Evolutionary conservation across 2,113 vertebrate genomes (phyloP), one percentile per base, ranked within the genome.

Genomic region (Mesoclemmys tuberculata): DNA sequence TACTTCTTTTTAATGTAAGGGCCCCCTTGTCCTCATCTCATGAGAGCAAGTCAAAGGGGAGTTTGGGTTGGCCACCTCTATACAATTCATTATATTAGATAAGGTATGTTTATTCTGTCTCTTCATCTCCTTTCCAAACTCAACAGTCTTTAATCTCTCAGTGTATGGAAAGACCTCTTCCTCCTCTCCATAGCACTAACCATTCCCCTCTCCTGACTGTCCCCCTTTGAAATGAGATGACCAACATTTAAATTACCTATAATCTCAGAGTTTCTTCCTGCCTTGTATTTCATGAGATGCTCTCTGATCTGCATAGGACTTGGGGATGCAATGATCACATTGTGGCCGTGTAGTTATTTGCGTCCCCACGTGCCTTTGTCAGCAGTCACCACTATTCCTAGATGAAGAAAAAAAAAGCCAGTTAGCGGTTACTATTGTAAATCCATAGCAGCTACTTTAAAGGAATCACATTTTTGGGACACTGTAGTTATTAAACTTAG

Each of bases 331-430:
- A 41, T 88, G 85, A 97, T 77, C 94, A 95, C 80, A 93, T n/a
- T 1, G 0, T 71, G 86, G 89, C 77, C 0, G 0, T 31, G 93
- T 64, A 83, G 82, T 96, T 97, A 90, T 97, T 95, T 97, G 93
- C 90, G 44, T 93, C 95, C 71, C 85, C 93, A 87, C 10, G 3
- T 44, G 11, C 24, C 16, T 14, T 24, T 27, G 12, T 44, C 4
- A 16, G 31, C 31, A 13, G 35, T 44, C 89, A 86, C 93, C 93
- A 93, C 95, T 96, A 97, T 95, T 96, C 92, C 92, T 90, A 94
- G 95, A 95, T 95, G 94, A 96, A 90, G 55, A 94, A 58, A 89
- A 21, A 91, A 92, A 85, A 89, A 90, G 94, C 89, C 94, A 94
- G 94, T 93, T 68, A 8, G 96, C 89, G 84, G 96, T 92, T 80